Conservation (phyloP, 2,888 invertebrate species). For the Eupithecia vulgata region DNA sequence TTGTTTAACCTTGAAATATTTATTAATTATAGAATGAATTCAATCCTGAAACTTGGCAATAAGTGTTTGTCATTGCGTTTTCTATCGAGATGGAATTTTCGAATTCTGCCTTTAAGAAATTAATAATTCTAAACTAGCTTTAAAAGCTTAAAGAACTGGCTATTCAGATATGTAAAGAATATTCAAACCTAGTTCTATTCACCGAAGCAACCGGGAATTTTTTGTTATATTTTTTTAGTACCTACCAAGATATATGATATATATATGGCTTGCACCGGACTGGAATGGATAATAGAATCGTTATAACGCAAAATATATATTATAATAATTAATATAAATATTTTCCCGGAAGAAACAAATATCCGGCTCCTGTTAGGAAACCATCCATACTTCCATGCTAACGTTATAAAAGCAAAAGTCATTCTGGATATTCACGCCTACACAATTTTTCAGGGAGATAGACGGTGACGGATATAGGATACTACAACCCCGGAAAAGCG, state of each 20-base stretch:
- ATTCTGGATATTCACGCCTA: too few species aligned
- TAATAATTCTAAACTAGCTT: background rate
- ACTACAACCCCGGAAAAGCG: too few species aligned
- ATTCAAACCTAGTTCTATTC: background rate
- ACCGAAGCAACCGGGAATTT: background rate
- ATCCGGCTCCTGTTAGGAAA: too few species aligned
- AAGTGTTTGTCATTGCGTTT: conserved; percentile 11
- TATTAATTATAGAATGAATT: conserved; percentile 5
- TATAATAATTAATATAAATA: background rate
- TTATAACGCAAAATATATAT: background rate
- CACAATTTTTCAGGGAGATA: too few species aligned
- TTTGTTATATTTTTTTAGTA: too few species aligned
- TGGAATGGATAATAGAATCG: background rate
- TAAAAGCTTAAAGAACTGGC: background rate
- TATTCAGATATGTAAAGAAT: background rate
- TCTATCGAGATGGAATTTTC: background rate
- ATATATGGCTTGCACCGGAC: background rate
- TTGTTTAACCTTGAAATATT: too few species aligned
- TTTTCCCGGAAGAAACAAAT: too few species aligned
- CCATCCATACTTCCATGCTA: too few species aligned
- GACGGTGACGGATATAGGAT: too few species aligned
- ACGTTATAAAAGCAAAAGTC: too few species aligned
- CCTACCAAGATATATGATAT: background rate
- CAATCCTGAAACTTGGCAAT: conserved; percentile 3
- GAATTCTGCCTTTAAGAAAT: background rate